Base-by-base conservation (phyloP, 2,797 vertebrate genomes). In the Semaprochilodus insignis region DNA sequence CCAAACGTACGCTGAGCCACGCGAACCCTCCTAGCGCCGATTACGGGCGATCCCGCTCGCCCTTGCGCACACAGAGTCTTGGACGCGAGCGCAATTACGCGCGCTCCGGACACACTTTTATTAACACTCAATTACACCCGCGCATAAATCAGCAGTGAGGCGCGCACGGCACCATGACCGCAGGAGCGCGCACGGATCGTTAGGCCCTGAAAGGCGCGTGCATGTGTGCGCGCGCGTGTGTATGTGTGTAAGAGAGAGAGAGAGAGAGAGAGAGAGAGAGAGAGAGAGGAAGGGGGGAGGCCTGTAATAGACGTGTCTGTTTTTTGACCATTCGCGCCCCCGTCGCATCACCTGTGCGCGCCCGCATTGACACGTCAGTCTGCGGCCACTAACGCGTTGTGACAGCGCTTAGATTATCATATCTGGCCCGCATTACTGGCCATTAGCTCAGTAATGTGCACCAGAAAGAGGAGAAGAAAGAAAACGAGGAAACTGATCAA, bases 391-490 rank as follows among this genome's bases (percentile, higher is more conserved):
- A 96, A 96, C 95, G 90, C 93, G 87, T 93, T 95, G 93, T 96
- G 95, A 96, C 95, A 96, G 94, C 93, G 91, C 92, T 92, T 93
- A 95, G 94, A 95, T 95, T 95, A 95, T 95, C 95, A 96, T 96
- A 95, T 95, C 95, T 95, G 95, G 91, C 92, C 91, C 92, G 85
- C 91, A 95, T 96, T 96, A 95, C 94, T 88, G 81, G 83, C 92
- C 93, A 95, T 95, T 95, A 96, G 91, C 87, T 89, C 90, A 94
- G 95, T 95, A 95, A 92, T 14, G 89, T 78, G 67, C 90, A 89
- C 92, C 85, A 69, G 85, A 82, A 75, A 52, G 86, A 86, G 86
- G 54, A 84, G 75, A 72, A 77, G 81, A 88, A 85, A 85, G 84
- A 85, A 44, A 87, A 83, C 86, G 83, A 85, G 90, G 88, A 91